A percentile compares a stretch with the other conserved stretches of the same genome.
phyloP scores from a whole-genome alignment of 2,113 vertebrate species.

The Nerophis ophidion region DNA sequence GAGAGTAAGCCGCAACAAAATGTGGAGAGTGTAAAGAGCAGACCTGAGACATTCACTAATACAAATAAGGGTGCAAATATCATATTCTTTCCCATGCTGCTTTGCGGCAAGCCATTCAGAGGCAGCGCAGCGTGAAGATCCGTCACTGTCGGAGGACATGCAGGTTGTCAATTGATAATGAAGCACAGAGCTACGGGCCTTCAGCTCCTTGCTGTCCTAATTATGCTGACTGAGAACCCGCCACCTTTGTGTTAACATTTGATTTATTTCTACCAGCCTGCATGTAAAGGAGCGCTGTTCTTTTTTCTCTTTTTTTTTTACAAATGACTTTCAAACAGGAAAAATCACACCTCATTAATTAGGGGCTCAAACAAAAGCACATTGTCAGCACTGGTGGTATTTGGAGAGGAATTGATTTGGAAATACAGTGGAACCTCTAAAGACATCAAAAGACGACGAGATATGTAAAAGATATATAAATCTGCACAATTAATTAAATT shows the following conservation, averaged over 20 bases:
- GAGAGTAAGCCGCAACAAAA: slow-evolving; percentile 21
- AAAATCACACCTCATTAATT: slow-evolving; percentile 82
- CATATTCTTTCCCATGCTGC: slow-evolving; percentile 48
- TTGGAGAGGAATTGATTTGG: background rate
- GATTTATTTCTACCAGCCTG: slow-evolving; percentile 85
- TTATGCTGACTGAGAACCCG: slow-evolving; percentile 80
- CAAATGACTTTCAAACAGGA: slow-evolving; percentile 85
- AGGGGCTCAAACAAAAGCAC: slow-evolving; percentile 18
- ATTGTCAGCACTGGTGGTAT: background rate
- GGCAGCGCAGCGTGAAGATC: slow-evolving; percentile 56
- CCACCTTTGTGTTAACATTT: slow-evolving; percentile 86
- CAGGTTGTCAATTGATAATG: slow-evolving; percentile 81
- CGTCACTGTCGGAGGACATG: slow-evolving; percentile 75
- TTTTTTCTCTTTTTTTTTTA: slow-evolving; percentile 93
- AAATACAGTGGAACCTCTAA: too few species aligned
- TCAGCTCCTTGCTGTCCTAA: slow-evolving; percentile 80
- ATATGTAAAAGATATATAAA: too few species aligned
- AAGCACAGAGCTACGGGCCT: slow-evolving; percentile 73
- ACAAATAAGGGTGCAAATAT: slow-evolving; percentile 58
- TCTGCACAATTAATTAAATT: too few species aligned
- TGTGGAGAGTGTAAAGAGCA: slow-evolving; percentile 32
- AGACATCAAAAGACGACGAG: too few species aligned
- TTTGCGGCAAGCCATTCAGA: slow-evolving; percentile 41
- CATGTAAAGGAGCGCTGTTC: slow-evolving; percentile 82
- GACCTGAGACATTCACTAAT: slow-evolving; percentile 39